Conservation (phyloP, 2,113 vertebrate genomes). For the Delphinus delphis region DNA sequence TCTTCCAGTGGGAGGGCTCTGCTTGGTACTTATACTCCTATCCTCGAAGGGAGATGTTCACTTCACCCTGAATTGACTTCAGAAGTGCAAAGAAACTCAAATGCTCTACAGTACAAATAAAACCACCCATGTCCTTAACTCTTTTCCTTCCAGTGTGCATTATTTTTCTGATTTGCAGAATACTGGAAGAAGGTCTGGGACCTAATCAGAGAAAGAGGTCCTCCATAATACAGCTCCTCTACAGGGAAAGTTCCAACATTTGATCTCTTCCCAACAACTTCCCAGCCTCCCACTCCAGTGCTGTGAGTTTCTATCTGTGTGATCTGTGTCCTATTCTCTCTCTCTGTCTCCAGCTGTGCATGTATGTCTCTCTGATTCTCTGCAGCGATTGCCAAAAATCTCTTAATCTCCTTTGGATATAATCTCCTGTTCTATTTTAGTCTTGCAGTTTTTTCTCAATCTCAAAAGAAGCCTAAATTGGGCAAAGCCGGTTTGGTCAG, state of each 20-base stretch:
- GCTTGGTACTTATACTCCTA: not conserved
- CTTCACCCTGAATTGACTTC: not conserved
- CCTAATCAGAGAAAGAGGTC: not conserved
- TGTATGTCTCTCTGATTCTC: not conserved
- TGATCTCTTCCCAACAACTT: not conserved
- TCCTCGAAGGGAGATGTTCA: not conserved
- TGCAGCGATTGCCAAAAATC: not conserved
- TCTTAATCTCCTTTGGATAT: not conserved
- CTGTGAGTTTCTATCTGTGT: rapidly evolving
- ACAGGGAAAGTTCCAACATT: not conserved
- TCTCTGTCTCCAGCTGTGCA: not conserved
- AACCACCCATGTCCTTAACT: not conserved
- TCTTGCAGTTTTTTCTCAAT: not conserved
- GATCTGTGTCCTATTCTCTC: not conserved
- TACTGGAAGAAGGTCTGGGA: not conserved
- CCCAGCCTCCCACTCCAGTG: not conserved
- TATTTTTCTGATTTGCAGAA: not conserved
- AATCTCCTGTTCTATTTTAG: slow-evolving; percentile 33
- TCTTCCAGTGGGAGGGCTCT: not conserved
- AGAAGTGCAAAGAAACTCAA: not conserved
- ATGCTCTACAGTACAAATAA: not conserved
- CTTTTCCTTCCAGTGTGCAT: not conserved
- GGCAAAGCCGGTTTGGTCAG: not conserved
- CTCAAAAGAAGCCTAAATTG: slow-evolving; percentile 9
- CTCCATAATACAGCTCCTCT: not conserved